phyloP scores from a whole-genome alignment of 2,113 vertebrate species.

The Irena cyanogastra region DNA sequence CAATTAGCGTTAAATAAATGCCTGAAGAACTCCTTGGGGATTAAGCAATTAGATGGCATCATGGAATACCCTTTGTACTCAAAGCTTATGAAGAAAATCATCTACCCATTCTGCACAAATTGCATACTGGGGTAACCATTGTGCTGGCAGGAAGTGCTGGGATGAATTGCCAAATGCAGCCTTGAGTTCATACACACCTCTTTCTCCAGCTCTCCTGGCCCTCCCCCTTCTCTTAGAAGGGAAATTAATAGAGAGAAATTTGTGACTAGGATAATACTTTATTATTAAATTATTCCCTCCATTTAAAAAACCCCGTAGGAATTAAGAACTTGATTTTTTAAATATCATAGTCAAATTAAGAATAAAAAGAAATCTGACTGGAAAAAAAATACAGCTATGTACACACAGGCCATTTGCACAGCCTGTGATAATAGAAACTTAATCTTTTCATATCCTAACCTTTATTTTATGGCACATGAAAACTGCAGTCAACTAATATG shows the following conservation, averaged over 20 bases:
- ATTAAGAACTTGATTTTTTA: slow-evolving; percentile 1
- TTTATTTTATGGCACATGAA: neutral
- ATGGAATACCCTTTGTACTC: slow-evolving; percentile 46
- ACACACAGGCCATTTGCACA: neutral
- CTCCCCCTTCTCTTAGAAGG: neutral
- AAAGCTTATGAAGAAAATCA: slow-evolving; percentile 19
- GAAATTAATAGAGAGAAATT: neutral
- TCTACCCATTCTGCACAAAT: neutral
- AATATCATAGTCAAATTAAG: neutral
- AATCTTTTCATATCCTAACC: neutral
- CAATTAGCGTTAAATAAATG: slow-evolving; percentile 63
- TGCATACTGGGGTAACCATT: neutral
- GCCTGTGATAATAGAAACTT: neutral
- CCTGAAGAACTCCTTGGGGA: slow-evolving; percentile 18
- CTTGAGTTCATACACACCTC: neutral
- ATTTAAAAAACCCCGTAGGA: neutral
- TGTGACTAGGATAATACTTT: neutral
- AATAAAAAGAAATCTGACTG: neutral
- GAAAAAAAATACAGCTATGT: neutral
- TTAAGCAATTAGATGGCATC: slow-evolving; percentile 58
- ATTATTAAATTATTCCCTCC: neutral
- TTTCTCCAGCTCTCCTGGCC: neutral
- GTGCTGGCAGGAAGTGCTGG: neutral
- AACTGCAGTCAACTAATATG: neutral
- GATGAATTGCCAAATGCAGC: neutral